A percentile compares a stretch with the other conserved stretches of the same genome.
These are phyloP conservation scores for Atherix ibis DNA, from an alignment of 2,888 invertebrate species.

Conservation along the genomic window DNA sequence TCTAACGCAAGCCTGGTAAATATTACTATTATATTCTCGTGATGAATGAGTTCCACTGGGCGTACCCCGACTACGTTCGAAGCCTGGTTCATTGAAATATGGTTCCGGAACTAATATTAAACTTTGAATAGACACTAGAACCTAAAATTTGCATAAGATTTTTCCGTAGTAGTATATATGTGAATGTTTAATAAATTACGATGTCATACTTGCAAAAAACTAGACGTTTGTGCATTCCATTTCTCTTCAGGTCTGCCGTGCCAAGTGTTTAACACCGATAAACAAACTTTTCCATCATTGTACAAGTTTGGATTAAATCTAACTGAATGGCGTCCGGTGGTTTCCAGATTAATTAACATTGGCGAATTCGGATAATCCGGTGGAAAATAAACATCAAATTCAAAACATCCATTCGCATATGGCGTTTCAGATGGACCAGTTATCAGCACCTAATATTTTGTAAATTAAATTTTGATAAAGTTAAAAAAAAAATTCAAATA, in stretches of 20 bases:
- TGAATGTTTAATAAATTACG: too few species aligned
- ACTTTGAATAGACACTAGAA: conserved; percentile 84
- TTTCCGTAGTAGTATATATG: too few species aligned
- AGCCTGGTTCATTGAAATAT: conserved; percentile 90
- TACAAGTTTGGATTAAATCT: conserved; percentile 88
- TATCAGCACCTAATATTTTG: conserved; percentile 54
- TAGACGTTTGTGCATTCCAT: conserved; percentile 92
- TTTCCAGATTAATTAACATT: conserved; percentile 81
- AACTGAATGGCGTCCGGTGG: conserved; percentile 75
- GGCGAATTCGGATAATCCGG: conserved; percentile 71
- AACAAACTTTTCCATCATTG: conserved; percentile 89
- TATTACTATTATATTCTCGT: conserved; percentile 88
- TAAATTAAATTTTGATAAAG: neutral
- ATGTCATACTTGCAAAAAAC: conserved; percentile 73
- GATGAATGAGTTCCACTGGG: conserved; percentile 78
- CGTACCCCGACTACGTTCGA: conserved; percentile 78
- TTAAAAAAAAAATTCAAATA: neutral
- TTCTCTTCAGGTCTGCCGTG: conserved; percentile 93
- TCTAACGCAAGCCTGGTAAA: conserved; percentile 83
- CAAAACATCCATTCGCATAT: conserved; percentile 82
- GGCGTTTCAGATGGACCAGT: conserved; percentile 85
- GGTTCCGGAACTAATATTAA: conserved; percentile 84
- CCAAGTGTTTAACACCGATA: conserved; percentile 92
- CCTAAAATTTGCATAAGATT: too few species aligned
- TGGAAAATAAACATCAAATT: conserved; percentile 81